phyloP scores from a whole-genome alignment of 2,797 vertebrate species.

The Synanceia verrucosa region DNA sequence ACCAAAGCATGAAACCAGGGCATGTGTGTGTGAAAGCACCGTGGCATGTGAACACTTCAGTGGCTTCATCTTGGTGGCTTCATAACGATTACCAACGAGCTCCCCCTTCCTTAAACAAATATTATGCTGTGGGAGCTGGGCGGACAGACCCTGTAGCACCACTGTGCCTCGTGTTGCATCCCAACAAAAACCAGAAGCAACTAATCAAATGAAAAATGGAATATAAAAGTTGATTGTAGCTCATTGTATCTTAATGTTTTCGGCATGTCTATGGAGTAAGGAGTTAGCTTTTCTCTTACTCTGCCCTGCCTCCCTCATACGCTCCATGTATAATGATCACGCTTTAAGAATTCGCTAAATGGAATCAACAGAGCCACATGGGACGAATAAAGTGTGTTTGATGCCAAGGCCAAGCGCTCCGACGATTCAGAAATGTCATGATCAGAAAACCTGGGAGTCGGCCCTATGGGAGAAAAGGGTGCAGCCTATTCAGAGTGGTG shows the following conservation, averaged over 20 bases:
- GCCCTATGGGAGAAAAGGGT: conserved; percentile 59
- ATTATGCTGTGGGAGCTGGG: conserved; percentile 23
- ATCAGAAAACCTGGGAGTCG: conserved; percentile 59
- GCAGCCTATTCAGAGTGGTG: conserved; percentile 52
- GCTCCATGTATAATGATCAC: conserved; percentile 56
- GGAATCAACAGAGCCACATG: conserved; percentile 72
- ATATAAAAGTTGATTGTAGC: conserved; percentile 58
- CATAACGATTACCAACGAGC: conserved; percentile 18
- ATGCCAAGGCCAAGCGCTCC: conserved; percentile 67
- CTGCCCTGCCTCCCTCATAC: neutral
- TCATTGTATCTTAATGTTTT: conserved; percentile 61
- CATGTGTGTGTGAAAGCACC: neutral
- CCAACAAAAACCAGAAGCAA: conserved; percentile 47
- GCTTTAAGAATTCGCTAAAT: conserved; percentile 62
- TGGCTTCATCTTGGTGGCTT: conserved; percentile 11
- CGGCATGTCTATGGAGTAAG: conserved; percentile 47
- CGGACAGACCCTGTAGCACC: neutral
- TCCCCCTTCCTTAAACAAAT: conserved; percentile 35
- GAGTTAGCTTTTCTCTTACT: conserved; percentile 27
- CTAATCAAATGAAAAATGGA: conserved; percentile 51
- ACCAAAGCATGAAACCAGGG: conserved; percentile 23
- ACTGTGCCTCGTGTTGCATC: conserved; percentile 10
- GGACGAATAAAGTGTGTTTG: conserved; percentile 71
- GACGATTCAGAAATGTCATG: conserved; percentile 67
- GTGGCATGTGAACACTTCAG: conserved; percentile 7